These are phyloP conservation scores for Phaonia tiefii DNA, from an alignment of 2,888 invertebrate genomes.

Conservation along the genomic window DNA sequence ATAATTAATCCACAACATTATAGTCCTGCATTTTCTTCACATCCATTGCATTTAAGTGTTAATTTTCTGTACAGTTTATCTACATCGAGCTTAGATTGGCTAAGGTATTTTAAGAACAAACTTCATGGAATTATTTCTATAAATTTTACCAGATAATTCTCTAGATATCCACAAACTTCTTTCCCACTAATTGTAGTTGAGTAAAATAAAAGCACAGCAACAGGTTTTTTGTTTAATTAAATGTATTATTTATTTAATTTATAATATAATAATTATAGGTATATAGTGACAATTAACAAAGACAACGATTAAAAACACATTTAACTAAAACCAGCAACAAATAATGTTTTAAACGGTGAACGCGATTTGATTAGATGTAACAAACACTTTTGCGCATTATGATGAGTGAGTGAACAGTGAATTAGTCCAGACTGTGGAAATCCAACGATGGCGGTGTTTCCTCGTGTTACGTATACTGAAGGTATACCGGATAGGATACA, in stretches of 20 bases:
- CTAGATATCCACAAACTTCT: not conserved
- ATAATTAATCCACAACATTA: no score
- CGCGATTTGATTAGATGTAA: not conserved
- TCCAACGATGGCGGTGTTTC: slow-evolving; percentile 87
- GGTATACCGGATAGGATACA: slow-evolving; percentile 99
- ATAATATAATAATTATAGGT: not conserved
- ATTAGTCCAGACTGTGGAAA: slow-evolving; percentile 3
- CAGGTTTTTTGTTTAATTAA: slow-evolving; percentile 44
- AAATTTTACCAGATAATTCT: no score
- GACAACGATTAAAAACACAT: slow-evolving; percentile 36
- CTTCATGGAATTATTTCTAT: not conserved
- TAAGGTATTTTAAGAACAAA: not conserved
- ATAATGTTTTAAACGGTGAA: not conserved
- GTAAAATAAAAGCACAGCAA: slow-evolving; percentile 39
- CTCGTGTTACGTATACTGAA: slow-evolving; percentile 99
- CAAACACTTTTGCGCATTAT: not conserved
- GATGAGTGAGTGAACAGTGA: not conserved
- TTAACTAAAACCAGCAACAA: slow-evolving; percentile 13
- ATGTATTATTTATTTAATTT: slow-evolving; percentile 28
- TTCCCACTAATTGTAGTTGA: not conserved
- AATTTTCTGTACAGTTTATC: no score
- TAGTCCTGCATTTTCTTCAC: no score
- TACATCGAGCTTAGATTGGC: not conserved
- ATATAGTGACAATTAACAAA: slow-evolving; percentile 33
- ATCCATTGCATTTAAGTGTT: no score